Base-by-base conservation (phyloP, 2,113 vertebrate genomes). In the Neolamprologus falcicula region DNA sequence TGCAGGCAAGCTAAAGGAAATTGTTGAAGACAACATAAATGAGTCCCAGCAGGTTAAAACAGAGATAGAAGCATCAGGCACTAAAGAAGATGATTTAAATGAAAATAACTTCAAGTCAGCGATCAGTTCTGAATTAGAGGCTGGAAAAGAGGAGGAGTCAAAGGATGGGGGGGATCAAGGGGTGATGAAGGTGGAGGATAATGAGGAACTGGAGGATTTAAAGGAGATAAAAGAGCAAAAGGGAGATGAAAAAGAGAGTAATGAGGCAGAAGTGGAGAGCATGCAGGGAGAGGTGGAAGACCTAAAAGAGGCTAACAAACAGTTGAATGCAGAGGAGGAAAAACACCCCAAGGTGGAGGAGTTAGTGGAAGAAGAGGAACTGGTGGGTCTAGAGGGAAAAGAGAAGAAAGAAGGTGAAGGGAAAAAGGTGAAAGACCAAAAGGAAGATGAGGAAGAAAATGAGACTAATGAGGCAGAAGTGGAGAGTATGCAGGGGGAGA, bases 21-120 rank as follows among this genome's bases (percentile, higher is more conserved):
- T 0, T 16, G 7, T 50, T 24, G 37, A 53, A 63, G 83, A 71
- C 7, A 4, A 12, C 5, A 5, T 63, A 80, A 37, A 40, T 3
- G 19, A 57, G 6, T 24, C 59, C 19, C 53, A 33, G 21, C 12
- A 55, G 53, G 50, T 73, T 28, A 47, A 84, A 78, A 66, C 24
- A n/a, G 52, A 66, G 35, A 61, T n/a, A 24, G 82, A 83, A 7
- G 76, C 37, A 9, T 21, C 7, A 4, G 2, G 4, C 12, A 84
- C 17, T n/a, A 59, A 68, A 28, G 66, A 71, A 52, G n/a, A 83
- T 5, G 7, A 19, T 55, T 61, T 88, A 5, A 86, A 80, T 55
- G 71, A 83, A 83, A 61, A 5, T 7, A 4, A 33, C 7, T 40
- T 53, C 5, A 63, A 83, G 12, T 54, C 68, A 78, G 52, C 4